Percentiles rank a stretch among this genome's conserved stretches.
Evolutionary conservation across 2,888 invertebrate species (phyloP).

Genomic region (Drosophila buzzatii): DNA sequence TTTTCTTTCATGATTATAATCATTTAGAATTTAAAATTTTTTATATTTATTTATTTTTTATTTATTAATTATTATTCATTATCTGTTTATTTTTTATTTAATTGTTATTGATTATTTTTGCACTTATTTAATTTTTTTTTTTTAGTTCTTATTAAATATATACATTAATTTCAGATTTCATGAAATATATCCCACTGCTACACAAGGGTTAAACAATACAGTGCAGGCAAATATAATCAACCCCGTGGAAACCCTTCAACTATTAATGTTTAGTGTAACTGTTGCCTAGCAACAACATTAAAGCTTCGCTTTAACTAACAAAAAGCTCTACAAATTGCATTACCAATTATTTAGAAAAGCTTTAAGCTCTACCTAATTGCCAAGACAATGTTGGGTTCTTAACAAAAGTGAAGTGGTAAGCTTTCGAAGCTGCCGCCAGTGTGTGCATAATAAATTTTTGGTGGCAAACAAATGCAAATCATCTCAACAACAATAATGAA

Average conservation of each 20-base stretch:
- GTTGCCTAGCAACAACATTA: slow-evolving; percentile 3
- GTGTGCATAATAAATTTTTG: slow-evolving; percentile 35
- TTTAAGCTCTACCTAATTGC: slow-evolving; percentile 9
- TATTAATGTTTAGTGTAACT: neutral
- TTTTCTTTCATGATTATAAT: too few relatives aligned
- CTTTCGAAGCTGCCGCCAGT: slow-evolving; percentile 45
- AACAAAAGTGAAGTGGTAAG: slow-evolving; percentile 24
- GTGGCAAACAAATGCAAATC: slow-evolving; percentile 7
- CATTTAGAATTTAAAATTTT: too few relatives aligned
- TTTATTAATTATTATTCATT: too few relatives aligned
- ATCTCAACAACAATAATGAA: slow-evolving; percentile 17
- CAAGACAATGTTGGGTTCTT: slow-evolving; percentile 18
- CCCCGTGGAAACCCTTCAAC: neutral
- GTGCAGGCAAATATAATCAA: neutral
- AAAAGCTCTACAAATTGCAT: slow-evolving; percentile 18
- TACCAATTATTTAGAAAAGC: slow-evolving; percentile 26
- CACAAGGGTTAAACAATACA: neutral
- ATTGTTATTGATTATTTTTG: too few relatives aligned
- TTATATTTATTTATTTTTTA: too few relatives aligned
- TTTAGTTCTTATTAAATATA: too few relatives aligned
- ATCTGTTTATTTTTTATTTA: too few relatives aligned
- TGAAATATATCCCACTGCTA: neutral
- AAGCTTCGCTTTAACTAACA: slow-evolving; percentile 7
- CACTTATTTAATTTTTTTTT: too few relatives aligned
- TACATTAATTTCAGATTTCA: neutral